phyloP scores from a whole-genome alignment of 2,888 invertebrate species.

The Hesperia comma region DNA sequence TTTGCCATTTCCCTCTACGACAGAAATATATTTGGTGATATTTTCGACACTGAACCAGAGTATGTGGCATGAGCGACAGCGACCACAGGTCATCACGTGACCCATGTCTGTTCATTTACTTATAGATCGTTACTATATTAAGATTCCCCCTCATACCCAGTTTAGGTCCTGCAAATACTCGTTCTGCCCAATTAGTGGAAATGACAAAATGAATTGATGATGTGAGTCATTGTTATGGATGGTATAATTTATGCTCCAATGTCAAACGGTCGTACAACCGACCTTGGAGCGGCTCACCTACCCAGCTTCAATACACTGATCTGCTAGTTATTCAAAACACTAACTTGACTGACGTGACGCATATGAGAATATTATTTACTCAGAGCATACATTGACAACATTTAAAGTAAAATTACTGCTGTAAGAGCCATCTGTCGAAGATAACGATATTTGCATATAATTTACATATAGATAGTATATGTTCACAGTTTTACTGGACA shows the following conservation, averaged over 20 bases:
- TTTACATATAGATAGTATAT: too few relatives aligned
- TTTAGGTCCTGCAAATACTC: not conserved
- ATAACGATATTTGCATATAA: not conserved
- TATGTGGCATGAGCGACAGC: too few relatives aligned
- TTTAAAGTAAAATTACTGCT: not conserved
- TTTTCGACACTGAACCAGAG: too few relatives aligned
- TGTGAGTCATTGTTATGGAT: slow-evolving; percentile 43
- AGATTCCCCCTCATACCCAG: too few relatives aligned
- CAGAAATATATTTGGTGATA: too few relatives aligned
- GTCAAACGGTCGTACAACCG: slow-evolving; percentile 25
- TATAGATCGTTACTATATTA: too few relatives aligned
- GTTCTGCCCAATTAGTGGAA: slow-evolving; percentile 3
- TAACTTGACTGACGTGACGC: not conserved
- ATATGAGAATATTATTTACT: not conserved
- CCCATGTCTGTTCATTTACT: too few relatives aligned
- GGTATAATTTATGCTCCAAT: slow-evolving; percentile 41
- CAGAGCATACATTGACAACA: slow-evolving; percentile 1
- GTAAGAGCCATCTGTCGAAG: not conserved
- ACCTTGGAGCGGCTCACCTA: slow-evolving; percentile 38
- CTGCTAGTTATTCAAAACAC: slow-evolving; percentile 10
- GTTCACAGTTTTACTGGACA: too few relatives aligned
- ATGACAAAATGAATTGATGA: slow-evolving; percentile 32
- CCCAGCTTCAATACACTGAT: slow-evolving; percentile 1
- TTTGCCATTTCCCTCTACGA: too few relatives aligned
- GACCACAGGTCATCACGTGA: too few relatives aligned